Evolutionary conservation across 2,113 vertebrate species (phyloP).

Genomic region (pig (Sus scrofa)): DNA sequence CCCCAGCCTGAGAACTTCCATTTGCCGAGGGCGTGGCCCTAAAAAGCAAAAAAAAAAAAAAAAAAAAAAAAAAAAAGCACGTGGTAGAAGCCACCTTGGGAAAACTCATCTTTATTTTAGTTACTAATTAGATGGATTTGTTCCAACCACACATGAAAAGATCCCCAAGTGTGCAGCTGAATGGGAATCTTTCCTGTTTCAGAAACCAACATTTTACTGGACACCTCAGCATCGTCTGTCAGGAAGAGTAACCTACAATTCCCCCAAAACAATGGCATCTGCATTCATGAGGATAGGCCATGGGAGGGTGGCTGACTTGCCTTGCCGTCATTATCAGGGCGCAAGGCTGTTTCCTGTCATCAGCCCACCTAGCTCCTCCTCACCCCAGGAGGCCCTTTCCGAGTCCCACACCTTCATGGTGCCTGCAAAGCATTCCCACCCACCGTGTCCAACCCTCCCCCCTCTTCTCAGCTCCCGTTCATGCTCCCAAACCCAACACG

Average conservation of each 20-base stretch:
- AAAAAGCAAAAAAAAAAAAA: no score
- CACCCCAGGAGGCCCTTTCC: not conserved
- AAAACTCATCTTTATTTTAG: not conserved
- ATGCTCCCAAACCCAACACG: not conserved
- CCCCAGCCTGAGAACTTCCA: no score
- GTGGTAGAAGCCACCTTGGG: not conserved
- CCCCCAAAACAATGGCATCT: not conserved
- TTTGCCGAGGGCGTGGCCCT: no score
- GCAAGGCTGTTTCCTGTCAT: not conserved
- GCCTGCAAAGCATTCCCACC: not conserved
- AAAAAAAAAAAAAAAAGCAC: not conserved
- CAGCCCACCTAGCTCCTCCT: accelerated
- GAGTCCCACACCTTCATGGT: not conserved
- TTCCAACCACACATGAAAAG: not conserved
- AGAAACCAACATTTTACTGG: not conserved
- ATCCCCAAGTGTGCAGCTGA: not conserved
- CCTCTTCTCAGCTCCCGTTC: not conserved
- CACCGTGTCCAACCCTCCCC: accelerated
- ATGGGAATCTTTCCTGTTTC: not conserved
- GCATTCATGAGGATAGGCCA: accelerated
- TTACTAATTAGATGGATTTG: not conserved
- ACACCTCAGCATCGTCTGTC: not conserved
- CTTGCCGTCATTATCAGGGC: accelerated
- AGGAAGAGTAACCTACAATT: not conserved
- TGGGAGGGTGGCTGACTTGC: accelerated